Base-by-base conservation (phyloP, 2,888 invertebrate genomes). In the Andrena marginata region DNA sequence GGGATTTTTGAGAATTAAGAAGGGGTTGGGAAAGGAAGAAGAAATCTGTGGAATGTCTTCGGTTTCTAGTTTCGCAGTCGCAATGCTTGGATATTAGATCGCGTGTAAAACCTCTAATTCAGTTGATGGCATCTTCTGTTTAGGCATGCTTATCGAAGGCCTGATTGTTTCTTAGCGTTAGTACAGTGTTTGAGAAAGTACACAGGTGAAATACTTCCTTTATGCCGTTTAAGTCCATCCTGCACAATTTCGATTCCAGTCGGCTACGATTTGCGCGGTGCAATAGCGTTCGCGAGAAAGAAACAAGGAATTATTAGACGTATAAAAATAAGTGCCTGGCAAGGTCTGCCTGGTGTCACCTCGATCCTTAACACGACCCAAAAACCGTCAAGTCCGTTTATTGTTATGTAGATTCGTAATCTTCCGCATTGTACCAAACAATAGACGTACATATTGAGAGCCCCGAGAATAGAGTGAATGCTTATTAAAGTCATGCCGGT, bases 301-400 rank as follows among this genome's bases (percentile, higher is more conserved):
- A 63, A 31, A 31, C 56, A 56, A 42, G 62, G 62, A 60, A 77
- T 4, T 35, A 74, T 74, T 73, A 68, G 68, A 20, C 35, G 51
- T 20, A n/a, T 33, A 60, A 68, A 69, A 49, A 42, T 73, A 63
- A 68, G 68, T 48, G 59, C 35, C n/a, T 60, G 23, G 48, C 31
- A 59, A 51, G 65, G 49, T 74, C 70, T 62, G 5, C 7, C 35
- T 56, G 49, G 8, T 72, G 68, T 73, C 69, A 86, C 78, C 83
- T 83, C 73, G 89, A 89, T 89, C 89, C 89, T 84, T 89, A 86
- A 90, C 90, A 86, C 87, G 89, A 89, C 86, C 87, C 86, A 85
- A 89, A 89, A 89, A 85, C 83, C 86, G 83, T 84, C 88, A 81
- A 85, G 86, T 85, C 84, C 76, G 69, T 54, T 74, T 80, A 84